Evolutionary conservation across 2,888 invertebrate species (phyloP), one percentile per base, ranked within the genome.

Genomic region (Leptura quadrifasciata): DNA sequence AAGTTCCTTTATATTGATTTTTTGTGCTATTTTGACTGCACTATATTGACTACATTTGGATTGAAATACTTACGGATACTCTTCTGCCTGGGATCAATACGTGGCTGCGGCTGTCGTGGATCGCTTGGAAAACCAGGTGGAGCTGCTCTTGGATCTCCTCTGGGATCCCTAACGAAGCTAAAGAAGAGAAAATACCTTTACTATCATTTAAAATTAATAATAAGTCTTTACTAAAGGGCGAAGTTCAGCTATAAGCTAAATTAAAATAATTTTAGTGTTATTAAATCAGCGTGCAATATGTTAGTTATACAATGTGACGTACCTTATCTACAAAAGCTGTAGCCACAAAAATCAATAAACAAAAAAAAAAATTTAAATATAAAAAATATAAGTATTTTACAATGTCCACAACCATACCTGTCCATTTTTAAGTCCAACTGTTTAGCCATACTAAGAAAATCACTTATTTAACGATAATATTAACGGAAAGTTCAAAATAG

Each of bases 61-160:
- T 80, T 10, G 12, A 27, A 73, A 18, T 54, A 87, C 88, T 83
- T 87, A 91, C 90, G 85, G 73, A 87, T 87, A 74, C 83, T 81
- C 87, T 91, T 91, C 64, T 92, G 92, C 80, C 95, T 91, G 0
- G 95, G 95, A 88, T 95, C 95, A 80, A 91, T 90, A 63, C 89
- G 80, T 47, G 76, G 75, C n/a, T 57, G 58, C 91, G 89, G 21
- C 85, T 94, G 92, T 75, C 94, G 91, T 27, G 94, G 93, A 87
- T 93, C 93, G 20, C 88, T 74, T 74, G 85, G 90, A 64, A 83
- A 92, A 39, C 87, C 81, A 78, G 86, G 88, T 77, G 82, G 82
- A 1, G 90, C 86, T 0, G 74, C 70, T 70, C 81, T 76, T 0
- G 80, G 74, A 27, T 81, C 84, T 60, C 85, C 84, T 64, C 86